Conservation (phyloP, 30 jellyfish, hydroid and myxozoan genomes). For the Nemopilema nomurai region DNA sequence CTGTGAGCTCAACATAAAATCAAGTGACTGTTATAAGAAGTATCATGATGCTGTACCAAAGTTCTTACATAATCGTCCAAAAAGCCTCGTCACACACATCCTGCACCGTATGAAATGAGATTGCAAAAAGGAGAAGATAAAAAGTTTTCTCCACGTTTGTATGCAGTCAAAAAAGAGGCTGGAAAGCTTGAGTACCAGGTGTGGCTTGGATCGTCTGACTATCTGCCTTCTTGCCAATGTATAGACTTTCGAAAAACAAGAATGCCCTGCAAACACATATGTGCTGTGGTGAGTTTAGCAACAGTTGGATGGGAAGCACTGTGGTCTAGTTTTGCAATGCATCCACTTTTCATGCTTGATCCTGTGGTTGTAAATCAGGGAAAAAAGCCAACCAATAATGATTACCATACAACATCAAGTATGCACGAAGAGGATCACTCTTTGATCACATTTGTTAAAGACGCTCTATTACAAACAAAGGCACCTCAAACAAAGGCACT, state of each 20-base stretch:
- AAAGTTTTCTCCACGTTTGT: not conserved
- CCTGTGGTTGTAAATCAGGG: conserved; percentile 10
- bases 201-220: conserved; percentile 12
- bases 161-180: conserved; percentile 12
- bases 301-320: conserved; percentile 26
- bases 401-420: conserved; percentile 17
- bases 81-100: conserved; percentile 21
- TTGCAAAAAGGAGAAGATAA: not conserved
- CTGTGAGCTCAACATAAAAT: conserved; percentile 13
- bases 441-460: not conserved
- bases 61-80: conserved; percentile 17
- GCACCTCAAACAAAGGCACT: not conserved
- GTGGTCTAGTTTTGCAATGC: conserved; percentile 9
- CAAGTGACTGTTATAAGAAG: conserved; percentile 22
- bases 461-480: not conserved
- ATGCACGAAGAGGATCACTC: not conserved
- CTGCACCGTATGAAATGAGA: conserved; percentile 11
- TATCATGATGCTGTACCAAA: conserved; percentile 30
- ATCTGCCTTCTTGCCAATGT: conserved; percentile 25
- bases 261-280: conserved; percentile 39
- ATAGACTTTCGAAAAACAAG: conserved; percentile 6
- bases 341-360: conserved; percentile 19
- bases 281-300: conserved; percentile 33
- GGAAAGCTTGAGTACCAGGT: conserved; percentile 39
- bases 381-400: not conserved